phyloP scores from a whole-genome alignment of 2,797 vertebrate genomes.

The Lophotriccus pileatus region DNA sequence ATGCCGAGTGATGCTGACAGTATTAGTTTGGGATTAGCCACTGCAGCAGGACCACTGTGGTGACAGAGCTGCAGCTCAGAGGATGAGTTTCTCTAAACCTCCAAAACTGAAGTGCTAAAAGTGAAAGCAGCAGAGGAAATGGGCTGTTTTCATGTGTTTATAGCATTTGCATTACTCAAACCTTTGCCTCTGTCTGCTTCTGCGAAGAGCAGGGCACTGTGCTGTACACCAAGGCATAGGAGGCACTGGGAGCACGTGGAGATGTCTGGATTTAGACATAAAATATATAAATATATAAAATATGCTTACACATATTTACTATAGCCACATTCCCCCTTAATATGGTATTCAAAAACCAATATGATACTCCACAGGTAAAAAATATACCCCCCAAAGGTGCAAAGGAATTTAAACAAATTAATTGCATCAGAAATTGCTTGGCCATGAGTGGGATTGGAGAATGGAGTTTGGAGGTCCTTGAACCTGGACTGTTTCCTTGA shows the following conservation, averaged over 20 bases:
- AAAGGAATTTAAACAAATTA: not conserved
- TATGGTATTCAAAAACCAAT: not conserved
- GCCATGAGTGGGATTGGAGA: not conserved
- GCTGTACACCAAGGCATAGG: not conserved
- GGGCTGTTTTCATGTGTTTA: not conserved
- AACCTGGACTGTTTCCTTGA: not conserved
- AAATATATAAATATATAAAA: too few species aligned
- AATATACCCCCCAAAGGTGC: not conserved
- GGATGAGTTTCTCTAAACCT: not conserved
- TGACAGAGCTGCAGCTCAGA: not conserved
- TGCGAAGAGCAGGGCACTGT: not conserved
- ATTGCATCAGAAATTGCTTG: not conserved
- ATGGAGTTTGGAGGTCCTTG: not conserved
- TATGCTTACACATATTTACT: not conserved
- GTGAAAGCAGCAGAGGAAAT: not conserved
- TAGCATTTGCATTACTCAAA: not conserved
- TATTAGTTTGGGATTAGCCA: not conserved
- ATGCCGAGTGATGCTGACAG: not conserved
- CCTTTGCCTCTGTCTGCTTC: fast-evolving
- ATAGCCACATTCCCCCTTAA: not conserved
- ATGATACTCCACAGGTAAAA: not conserved
- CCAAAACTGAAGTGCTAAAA: not conserved
- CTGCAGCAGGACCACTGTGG: not conserved
- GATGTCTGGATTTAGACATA: not conserved
- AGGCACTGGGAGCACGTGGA: not conserved